Evolutionary conservation across 2,888 invertebrate species (phyloP).

Genomic region (Tiliacea aurago): DNA sequence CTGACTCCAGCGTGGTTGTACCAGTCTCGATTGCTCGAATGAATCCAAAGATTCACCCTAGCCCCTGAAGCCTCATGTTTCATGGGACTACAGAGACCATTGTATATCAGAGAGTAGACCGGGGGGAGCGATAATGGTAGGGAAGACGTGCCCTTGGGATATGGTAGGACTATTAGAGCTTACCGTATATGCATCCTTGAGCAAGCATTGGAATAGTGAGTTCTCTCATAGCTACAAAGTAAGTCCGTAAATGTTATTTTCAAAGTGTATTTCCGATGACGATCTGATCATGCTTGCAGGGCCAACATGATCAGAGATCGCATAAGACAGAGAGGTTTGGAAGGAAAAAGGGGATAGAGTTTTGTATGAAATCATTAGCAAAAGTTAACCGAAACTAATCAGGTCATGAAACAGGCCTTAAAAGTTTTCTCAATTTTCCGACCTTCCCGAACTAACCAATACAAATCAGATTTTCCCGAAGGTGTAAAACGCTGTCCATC

Average conservation of each 20-base stretch:
- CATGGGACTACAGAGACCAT: too few species aligned
- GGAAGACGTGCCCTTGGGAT: too few species aligned
- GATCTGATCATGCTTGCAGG: background rate
- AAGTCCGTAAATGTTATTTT: background rate
- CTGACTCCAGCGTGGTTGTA: too few species aligned
- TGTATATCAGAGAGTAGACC: too few species aligned
- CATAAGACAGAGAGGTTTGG: background rate
- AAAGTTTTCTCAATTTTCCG: background rate
- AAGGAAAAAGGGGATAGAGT: background rate
- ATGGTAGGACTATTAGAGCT: too few species aligned
- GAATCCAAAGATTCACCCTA: too few species aligned
- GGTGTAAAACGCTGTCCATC: constrained; percentile 20
- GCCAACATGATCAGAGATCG: too few species aligned
- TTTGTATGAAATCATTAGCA: background rate
- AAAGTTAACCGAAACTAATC: background rate
- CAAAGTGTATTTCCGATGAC: background rate
- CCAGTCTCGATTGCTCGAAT: too few species aligned
- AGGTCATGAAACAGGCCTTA: background rate
- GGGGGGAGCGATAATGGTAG: too few species aligned
- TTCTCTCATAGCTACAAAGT: background rate
- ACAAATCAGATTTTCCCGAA: constrained; percentile 7
- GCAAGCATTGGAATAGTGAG: background rate
- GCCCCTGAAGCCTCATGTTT: too few species aligned
- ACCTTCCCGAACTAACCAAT: background rate
- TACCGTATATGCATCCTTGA: too few species aligned